These are phyloP conservation scores for Lasioglossum morio DNA, from an alignment of 2,888 invertebrate genomes.

Conservation along the genomic window DNA sequence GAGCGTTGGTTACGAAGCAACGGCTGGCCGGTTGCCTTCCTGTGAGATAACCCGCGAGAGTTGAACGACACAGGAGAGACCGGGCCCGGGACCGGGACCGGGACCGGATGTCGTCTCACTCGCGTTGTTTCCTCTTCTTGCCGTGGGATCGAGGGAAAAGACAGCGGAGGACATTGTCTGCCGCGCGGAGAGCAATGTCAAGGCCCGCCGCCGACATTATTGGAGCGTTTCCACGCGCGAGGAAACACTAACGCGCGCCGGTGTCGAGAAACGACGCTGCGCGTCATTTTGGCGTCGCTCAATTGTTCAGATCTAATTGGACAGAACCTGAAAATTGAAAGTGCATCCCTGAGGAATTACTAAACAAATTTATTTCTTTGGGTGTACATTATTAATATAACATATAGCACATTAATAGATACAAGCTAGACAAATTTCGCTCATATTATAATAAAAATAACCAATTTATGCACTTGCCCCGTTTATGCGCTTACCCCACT, in stretches of 20 bases:
- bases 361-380: too few species aligned
- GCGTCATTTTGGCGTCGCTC: too few species aligned
- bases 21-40: conserved; percentile 58
- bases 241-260: not conserved
- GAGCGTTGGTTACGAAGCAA: conserved; percentile 38
- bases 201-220: conserved; percentile 63
- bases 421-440: too few species aligned
- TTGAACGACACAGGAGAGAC: conserved; percentile 70
- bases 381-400: too few species aligned
- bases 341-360: too few species aligned
- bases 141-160: conserved; percentile 62
- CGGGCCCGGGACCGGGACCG: conserved; percentile 34
- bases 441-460: too few species aligned
- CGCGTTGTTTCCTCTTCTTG: conserved; percentile 74
- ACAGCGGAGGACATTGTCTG: conserved; percentile 74
- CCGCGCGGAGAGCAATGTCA: conserved; percentile 66
- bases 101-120: conserved; percentile 77
- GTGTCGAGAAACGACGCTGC: too few species aligned
- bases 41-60: conserved; percentile 69
- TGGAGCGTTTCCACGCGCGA: conserved; percentile 51
- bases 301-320: too few species aligned
- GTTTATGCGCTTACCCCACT: too few species aligned
- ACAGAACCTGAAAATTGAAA: too few species aligned
- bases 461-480: too few species aligned
- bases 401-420: too few species aligned